Evolutionary conservation across 2,888 invertebrate genomes (phyloP), one percentile per base, ranked within the genome.

Genomic region (Leptogaster cylindrica): DNA sequence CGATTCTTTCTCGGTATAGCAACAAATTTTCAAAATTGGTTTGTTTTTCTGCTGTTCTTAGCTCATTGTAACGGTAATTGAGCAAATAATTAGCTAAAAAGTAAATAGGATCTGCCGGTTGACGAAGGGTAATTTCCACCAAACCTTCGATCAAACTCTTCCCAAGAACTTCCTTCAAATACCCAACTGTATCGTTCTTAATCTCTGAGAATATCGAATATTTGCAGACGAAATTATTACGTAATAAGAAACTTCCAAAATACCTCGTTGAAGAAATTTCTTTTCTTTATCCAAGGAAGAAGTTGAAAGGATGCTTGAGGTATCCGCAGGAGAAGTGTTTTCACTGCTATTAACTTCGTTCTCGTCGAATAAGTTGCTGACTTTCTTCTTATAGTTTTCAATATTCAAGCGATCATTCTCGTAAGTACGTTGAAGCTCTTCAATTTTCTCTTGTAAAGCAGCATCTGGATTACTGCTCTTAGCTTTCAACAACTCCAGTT

Each of bases 91-190:
- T 70, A 2, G 70, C 72, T 8, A 73, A 52, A 63, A 69, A 73
- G 36, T 70, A 70, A 2, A 73, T 70, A 5, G 72, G 72, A 70
- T 72, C 72, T 3, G 58, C 18, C 20, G 73, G 73, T 28, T 71
- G 67, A 14, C 66, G 41, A 25, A 71, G 6, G 2, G 66, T 68
- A 7, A 70, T 65, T 18, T 68, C 66, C n/a, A 70, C 70, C 31
- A 72, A 65, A 14, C 63, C 73, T 23, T 70, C 61, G 2, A 69
- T 33, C 18, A 72, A 16, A 36, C 70, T 39, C 36, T 68, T 70
- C 2, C 66, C 65, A 8, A 70, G 28, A 14, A 14, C 44, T 6
- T 39, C 12, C 58, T 68, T 67, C 18, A 70, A 61, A 41, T 70
- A 71, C 16, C 48, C 58, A 25, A 65, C 68, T n/a, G 65, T 46